Base-by-base conservation (phyloP, 2,888 invertebrate genomes). In the Camptogramma bilineatum region DNA sequence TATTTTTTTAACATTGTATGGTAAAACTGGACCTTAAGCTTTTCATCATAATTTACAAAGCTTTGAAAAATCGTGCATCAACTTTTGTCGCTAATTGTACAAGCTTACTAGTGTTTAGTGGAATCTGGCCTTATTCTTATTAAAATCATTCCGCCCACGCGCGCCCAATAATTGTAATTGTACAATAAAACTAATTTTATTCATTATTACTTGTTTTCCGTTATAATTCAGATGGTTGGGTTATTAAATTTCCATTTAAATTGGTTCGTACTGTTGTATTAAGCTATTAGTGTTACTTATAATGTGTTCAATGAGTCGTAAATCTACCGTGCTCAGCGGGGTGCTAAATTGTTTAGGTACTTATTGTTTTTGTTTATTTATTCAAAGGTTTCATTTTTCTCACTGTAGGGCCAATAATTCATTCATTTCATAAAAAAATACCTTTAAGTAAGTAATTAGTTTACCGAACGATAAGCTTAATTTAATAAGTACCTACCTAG, bases 191-290 rank as follows among this genome's bases (percentile, higher is more conserved):
- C 52, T 71, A 70, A 72, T 67, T 68, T 68, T 65, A 73, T 70
- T 64, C 59, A 70, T 71, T 66, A 68, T 70, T 64, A 58, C 59
- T 64, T 66, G 66, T 68, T 69, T 69, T 66, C 68, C 69, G 66
- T 70, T 72, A 68, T 62, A 44, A 68, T 70, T 70, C 61, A 68
- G 64, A 54, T 63, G 53, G 68, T 62, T 63, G 55, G 46, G 65
- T 54, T 59, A 55, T 59, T 52, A 56, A 56, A 81, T 80, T 83
- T 73, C 69, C 74, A 81, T 82, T 79, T 78, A 73, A 79, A 79
- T 78, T 71, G 75, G 76, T 62, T 53, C 61, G 62, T 65, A 55
- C 28, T 53, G 46, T 58, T 19, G 50, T 56, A 68, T 69, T 70
- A 61, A 64, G 56, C 55, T 69, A 68, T 62, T 58, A 62, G 57